Evolutionary conservation across 2,888 invertebrate species (phyloP), one percentile per base, ranked within the genome.

Genomic region (Drosophila affinis): DNA sequence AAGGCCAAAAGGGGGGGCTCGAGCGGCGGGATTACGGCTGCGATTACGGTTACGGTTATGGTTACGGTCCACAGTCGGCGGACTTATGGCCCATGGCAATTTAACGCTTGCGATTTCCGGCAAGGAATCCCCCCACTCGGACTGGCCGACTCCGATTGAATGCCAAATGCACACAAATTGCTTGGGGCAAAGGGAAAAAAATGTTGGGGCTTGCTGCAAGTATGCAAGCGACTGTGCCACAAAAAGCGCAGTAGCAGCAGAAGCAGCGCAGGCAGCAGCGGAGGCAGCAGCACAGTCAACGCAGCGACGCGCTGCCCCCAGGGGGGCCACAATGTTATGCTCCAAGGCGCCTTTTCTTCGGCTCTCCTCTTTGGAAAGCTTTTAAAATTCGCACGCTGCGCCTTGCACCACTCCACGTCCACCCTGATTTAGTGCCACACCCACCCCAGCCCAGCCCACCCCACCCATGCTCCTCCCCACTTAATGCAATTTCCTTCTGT

Each of bases 91-190:
- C 71, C 60, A 67, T 83, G 81, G 79, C 83, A 83, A 83, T 83
- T 83, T 83, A 83, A 83, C 87, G 83, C 87, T 87, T 74, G 76
- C 87, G 87, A 83, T 79, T 83, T 78, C 71, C 62, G 87, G 61
- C 75, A 79, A 78, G 82, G 85, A 79, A 81, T 12, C 52, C 10
- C 34, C 17, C 34, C 17, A 12, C 32, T 18, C 52, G n/a, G 68
- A 55, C 59, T 48, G 64, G 51, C 67, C 64, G 64, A 74, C 73
- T 67, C 74, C 83, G 80, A 82, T 82, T 82, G 82, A 82, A 86
- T 82, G 82, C 86, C 83, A 77, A 82, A 83, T 83, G 83, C 83
- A 80, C 86, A 81, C 83, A 81, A 81, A 83, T 81, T 81, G 81
- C 72, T 65, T 53, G 44, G 57, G 39, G 72, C 34, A 71, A 58